Evolutionary conservation across 92 coral and sea anemone species (phyloP).

Genomic region (Desmophyllum pertusum): DNA sequence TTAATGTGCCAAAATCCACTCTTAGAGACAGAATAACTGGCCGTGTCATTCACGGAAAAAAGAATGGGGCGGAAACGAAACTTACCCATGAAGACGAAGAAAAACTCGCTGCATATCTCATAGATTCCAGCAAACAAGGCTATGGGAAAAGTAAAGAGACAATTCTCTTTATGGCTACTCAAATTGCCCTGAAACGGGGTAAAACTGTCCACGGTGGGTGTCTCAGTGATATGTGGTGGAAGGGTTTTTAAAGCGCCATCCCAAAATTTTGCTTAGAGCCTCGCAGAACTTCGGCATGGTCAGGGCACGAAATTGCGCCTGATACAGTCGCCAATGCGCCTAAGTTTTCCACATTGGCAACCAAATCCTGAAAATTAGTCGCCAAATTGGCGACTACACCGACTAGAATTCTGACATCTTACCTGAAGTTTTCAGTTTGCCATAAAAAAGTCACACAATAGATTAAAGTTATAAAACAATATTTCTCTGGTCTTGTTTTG

Average conservation of each 20-base stretch:
- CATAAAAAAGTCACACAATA: too few species aligned
- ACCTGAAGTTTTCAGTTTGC: too few species aligned
- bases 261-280: neutral
- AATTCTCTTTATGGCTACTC: conserved; percentile 37
- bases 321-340: too few species aligned
- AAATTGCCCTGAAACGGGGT: conserved; percentile 17
- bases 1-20: conserved; percentile 19
- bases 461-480: too few species aligned
- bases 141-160: conserved; percentile 40
- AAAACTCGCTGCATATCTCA: conserved; percentile 13
- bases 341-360: too few species aligned
- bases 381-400: too few species aligned
- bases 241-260: conserved; percentile 11
- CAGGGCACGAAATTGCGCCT: too few species aligned
- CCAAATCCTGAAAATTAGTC: too few species aligned
- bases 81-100: conserved; percentile 4
- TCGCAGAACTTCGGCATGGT: conserved; percentile 25
- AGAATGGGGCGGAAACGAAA: conserved; percentile 18
- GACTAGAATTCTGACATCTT: too few species aligned
- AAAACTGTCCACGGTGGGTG: neutral
- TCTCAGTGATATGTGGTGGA: conserved; percentile 28
- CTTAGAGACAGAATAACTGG: conserved; percentile 30
- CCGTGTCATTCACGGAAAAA: conserved; percentile 4
- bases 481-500: too few species aligned
- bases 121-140: conserved; percentile 8